Evolutionary conservation across 2,113 vertebrate species (phyloP).

Genomic region (Phrynosoma platyrhinos): DNA sequence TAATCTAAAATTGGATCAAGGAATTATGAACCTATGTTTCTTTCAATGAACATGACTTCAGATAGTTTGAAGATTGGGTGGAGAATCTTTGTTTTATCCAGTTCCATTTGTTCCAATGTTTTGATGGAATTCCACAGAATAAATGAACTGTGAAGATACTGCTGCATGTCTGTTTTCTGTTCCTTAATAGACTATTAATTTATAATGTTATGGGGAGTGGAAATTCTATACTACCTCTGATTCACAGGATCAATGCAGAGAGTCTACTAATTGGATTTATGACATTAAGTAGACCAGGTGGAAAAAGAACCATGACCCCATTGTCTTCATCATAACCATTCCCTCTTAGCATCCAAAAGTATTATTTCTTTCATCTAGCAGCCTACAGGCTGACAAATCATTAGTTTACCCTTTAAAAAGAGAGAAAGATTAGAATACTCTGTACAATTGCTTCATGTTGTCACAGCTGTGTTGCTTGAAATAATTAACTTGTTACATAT

Average conservation of each 20-base stretch:
- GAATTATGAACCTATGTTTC: constrained; percentile 12
- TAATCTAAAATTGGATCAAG: constrained; percentile 20
- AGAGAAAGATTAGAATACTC: constrained; percentile 11
- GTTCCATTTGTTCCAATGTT: background rate
- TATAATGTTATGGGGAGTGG: background rate
- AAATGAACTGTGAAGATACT: background rate
- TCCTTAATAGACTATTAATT: background rate
- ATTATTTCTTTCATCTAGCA: constrained; percentile 31
- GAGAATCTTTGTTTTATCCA: background rate
- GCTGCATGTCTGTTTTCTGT: background rate
- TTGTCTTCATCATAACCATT: background rate
- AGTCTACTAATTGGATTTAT: constrained; percentile 21
- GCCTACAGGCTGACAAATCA: background rate
- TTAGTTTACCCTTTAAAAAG: constrained; percentile 26
- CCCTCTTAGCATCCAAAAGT: constrained; percentile 13
- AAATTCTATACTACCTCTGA: background rate
- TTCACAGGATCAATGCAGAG: constrained; percentile 11
- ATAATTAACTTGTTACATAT: constrained; percentile 21
- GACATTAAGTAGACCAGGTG: background rate
- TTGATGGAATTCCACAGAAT: background rate
- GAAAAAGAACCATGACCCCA: constrained; percentile 16
- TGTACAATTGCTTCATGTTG: background rate
- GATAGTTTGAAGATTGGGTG: background rate
- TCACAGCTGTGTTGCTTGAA: constrained; percentile 32
- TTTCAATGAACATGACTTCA: background rate